Conservation (phyloP, 2,113 vertebrate species). For the Myotis brandtii region DNA sequence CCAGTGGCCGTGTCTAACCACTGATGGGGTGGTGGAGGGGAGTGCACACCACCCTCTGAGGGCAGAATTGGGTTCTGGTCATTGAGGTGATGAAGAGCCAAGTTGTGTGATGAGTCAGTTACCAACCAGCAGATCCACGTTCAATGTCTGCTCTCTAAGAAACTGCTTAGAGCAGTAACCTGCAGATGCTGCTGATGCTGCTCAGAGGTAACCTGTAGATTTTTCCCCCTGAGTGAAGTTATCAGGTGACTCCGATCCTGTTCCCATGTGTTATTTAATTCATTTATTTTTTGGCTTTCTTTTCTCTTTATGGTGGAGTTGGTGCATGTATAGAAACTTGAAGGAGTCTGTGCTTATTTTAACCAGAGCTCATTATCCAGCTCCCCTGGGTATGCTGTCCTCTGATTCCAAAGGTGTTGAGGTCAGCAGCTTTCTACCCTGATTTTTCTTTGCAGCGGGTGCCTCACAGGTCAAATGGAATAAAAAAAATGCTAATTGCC, state of each 20-base stretch:
- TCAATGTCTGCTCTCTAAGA: background rate
- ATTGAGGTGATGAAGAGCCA: background rate
- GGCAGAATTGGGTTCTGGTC: background rate
- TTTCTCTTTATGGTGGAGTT: background rate
- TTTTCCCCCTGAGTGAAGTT: background rate
- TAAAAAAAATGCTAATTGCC: conserved; percentile 92
- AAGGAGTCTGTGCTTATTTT: background rate
- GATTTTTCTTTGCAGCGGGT: conserved; percentile 89
- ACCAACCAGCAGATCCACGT: background rate
- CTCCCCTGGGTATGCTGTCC: background rate
- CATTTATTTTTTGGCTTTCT: conserved; percentile 14
- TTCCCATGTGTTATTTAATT: conserved; percentile 22
- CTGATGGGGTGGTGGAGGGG: background rate
- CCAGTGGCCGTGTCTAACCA: background rate
- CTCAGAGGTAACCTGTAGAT: background rate
- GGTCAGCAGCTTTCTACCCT: conserved; percentile 22
- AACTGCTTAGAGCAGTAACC: background rate
- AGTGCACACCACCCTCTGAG: background rate
- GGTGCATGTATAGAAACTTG: background rate
- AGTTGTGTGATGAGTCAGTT: background rate
- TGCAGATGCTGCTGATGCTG: background rate
- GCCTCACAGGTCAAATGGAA: conserved; percentile 99
- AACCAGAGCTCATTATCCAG: conserved; percentile 7
- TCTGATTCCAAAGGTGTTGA: background rate
- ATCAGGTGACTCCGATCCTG: conserved; percentile 33